These are phyloP conservation scores for Plemyria rubiginata DNA, from an alignment of 2,888 invertebrate genomes.

Conservation along the genomic window DNA sequence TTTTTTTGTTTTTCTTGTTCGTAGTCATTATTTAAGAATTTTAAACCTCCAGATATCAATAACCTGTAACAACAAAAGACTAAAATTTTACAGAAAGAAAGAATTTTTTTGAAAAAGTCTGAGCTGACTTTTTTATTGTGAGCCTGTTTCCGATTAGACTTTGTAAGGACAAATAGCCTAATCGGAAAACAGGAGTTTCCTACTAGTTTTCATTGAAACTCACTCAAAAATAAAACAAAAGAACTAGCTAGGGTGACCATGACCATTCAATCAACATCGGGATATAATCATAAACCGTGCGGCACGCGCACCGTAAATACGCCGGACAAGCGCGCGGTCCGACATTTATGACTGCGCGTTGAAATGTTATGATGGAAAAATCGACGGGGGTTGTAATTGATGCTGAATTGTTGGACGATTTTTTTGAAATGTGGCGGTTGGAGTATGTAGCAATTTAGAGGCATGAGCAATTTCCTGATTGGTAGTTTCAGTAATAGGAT, in stretches of 20 bases:
- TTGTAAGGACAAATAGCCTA: no score
- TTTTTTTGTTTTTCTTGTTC: no score
- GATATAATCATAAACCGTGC: constrained; percentile 80
- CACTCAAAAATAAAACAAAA: constrained; percentile 31
- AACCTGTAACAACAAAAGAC: no score
- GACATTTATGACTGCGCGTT: constrained; percentile 44
- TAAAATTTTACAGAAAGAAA: no score
- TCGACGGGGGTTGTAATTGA: constrained; percentile 72
- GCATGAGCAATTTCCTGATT: constrained; percentile 19
- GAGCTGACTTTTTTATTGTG: no score
- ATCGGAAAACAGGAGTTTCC: no score
- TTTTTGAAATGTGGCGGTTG: constrained; percentile 39
- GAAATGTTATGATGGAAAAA: constrained; percentile 75
- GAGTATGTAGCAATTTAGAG: constrained; percentile 11
- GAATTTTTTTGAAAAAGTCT: no score
- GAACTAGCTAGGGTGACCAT: constrained; percentile 63
- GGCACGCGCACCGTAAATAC: constrained; percentile 74
- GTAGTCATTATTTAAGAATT: no score
- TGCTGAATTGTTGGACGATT: constrained; percentile 53
- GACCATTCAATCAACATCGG: constrained; percentile 81
- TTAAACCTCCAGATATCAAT: no score
- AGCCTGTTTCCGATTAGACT: no score
- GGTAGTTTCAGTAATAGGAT: constrained; percentile 8
- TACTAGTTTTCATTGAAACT: no score
- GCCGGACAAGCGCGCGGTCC: constrained; percentile 53